A percentile compares a stretch with the other conserved stretches of the same genome.
phyloP scores from a whole-genome alignment of 2,113 vertebrate species.

The Saccopteryx leptura region DNA sequence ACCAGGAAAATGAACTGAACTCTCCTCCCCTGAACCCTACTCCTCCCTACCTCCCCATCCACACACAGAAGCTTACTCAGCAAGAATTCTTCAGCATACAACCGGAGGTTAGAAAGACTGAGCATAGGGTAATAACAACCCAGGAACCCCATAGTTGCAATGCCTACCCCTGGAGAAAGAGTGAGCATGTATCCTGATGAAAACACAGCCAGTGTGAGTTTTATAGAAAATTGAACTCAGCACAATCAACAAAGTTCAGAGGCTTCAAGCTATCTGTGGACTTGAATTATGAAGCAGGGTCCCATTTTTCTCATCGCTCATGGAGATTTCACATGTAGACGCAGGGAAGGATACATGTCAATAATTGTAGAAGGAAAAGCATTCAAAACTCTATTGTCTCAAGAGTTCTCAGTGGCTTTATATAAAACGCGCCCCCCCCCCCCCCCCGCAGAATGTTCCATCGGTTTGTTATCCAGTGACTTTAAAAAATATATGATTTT shows the following conservation, averaged over 20 bases:
- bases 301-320: background rate
- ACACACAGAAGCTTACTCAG: background rate
- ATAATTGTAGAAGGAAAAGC: slow-evolving; percentile 53
- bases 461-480: background rate
- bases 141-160: background rate
- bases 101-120: background rate
- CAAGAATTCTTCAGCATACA: slow-evolving; percentile 22
- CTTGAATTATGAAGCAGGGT: background rate
- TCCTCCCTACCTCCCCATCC: background rate
- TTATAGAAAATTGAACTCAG: slow-evolving; percentile 51
- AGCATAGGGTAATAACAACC: background rate
- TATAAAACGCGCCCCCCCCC: background rate
- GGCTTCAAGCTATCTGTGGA: background rate
- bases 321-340: background rate
- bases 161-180: background rate
- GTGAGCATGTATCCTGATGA: background rate
- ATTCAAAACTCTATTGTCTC: background rate
- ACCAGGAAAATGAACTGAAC: slow-evolving; percentile 34
- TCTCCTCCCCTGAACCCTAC: background rate
- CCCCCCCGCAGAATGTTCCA: background rate
- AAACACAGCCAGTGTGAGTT: background rate
- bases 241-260: background rate
- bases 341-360: background rate
- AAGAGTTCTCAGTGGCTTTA: background rate
- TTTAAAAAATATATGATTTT: slow-evolving; percentile 20